phyloP scores from a whole-genome alignment of 2,797 vertebrate genomes.

The Amniataba percoides region DNA sequence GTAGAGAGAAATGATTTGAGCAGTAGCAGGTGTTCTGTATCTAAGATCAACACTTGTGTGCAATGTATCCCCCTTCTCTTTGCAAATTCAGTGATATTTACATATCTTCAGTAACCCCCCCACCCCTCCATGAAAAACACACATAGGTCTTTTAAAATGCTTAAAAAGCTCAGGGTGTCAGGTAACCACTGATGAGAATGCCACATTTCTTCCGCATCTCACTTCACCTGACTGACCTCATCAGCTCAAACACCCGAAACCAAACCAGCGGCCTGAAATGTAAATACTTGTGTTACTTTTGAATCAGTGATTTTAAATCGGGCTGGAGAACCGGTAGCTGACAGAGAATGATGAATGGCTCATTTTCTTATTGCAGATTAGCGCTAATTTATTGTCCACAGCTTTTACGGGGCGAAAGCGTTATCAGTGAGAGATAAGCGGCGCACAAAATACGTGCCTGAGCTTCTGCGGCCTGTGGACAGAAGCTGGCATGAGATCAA shows the following conservation, averaged over 20 bases:
- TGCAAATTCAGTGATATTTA: constrained; percentile 49
- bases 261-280: constrained; percentile 5
- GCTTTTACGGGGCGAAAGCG: background rate
- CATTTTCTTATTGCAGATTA: constrained; percentile 5
- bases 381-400: background rate
- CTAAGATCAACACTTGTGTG: constrained; percentile 18
- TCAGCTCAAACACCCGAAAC: constrained; percentile 31
- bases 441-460: background rate
- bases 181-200: constrained; percentile 50
- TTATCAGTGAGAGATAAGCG: constrained; percentile 4
- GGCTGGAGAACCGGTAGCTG: background rate
- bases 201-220: constrained; percentile 58
- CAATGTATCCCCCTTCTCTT: constrained; percentile 37
- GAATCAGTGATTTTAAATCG: background rate
- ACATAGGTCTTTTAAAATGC: constrained; percentile 51
- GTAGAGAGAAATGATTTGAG: constrained; percentile 25
- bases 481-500: background rate
- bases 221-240: constrained; percentile 25
- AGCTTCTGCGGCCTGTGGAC: background rate
- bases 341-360: background rate
- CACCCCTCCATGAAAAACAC: constrained; percentile 36
- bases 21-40: constrained; percentile 42
- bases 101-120: constrained; percentile 42
- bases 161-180: constrained; percentile 39
- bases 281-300: constrained; percentile 38